These are phyloP conservation scores for Hipparchia semele DNA, from an alignment of 2,888 invertebrate genomes.

Conservation along the genomic window DNA sequence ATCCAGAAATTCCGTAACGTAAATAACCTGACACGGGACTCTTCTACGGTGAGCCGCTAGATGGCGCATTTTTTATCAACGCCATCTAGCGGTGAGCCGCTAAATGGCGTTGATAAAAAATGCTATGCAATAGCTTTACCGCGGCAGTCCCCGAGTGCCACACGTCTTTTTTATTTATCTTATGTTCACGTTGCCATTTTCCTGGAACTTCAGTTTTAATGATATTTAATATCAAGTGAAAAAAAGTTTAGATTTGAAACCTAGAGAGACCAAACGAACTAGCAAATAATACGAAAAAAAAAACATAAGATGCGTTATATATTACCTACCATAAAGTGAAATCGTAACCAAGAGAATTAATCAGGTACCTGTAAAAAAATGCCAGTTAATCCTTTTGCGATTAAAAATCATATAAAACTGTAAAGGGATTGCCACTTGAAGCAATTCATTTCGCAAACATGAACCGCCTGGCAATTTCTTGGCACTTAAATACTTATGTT, in stretches of 20 bases:
- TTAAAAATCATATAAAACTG: not conserved
- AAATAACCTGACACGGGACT: too few relatives aligned
- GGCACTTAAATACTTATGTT: slow-evolving; percentile 18
- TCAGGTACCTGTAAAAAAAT: not conserved
- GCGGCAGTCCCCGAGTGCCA: too few relatives aligned
- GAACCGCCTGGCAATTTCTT: slow-evolving; percentile 9
- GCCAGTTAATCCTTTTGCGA: not conserved
- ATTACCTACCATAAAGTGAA: not conserved
- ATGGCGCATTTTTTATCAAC: too few relatives aligned
- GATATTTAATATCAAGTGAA: too few relatives aligned
- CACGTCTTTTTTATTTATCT: not conserved
- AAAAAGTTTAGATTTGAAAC: not conserved
- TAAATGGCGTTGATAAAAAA: too few relatives aligned
- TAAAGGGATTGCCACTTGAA: slow-evolving; percentile 2
- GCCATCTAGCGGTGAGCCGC: too few relatives aligned
- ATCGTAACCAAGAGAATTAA: not conserved
- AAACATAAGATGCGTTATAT: not conserved
- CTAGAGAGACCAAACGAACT: too few relatives aligned
- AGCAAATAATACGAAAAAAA: too few relatives aligned
- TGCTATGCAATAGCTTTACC: too few relatives aligned
- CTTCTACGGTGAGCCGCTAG: too few relatives aligned
- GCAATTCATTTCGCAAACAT: not conserved
- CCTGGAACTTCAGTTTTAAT: not conserved
- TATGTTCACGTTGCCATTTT: not conserved
- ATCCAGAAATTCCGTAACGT: too few relatives aligned